Conservation (phyloP, 2,113 vertebrate species). For the Piliocolobus tephrosceles region DNA sequence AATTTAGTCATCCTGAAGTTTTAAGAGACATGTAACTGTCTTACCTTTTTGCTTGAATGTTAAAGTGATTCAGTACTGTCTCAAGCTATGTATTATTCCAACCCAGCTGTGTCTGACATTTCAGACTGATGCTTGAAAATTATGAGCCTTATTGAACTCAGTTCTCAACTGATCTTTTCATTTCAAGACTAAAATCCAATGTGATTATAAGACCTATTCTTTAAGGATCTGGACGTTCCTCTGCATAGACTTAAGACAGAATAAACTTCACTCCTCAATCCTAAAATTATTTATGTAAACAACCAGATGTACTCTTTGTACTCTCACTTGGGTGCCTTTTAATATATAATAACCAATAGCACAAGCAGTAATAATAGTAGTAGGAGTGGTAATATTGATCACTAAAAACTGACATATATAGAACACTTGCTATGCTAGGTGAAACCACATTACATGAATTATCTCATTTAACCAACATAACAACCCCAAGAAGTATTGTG, state of each 20-base stretch:
- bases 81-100: constrained; percentile 50
- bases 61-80: constrained; percentile 49
- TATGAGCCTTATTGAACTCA: background rate
- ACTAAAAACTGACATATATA: background rate
- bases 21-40: constrained; percentile 45
- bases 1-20: constrained; percentile 52
- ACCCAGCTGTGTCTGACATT: constrained; percentile 27
- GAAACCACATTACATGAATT: background rate
- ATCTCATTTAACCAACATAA: background rate
- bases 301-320: background rate
- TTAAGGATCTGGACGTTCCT: background rate
- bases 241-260: background rate
- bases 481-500: background rate
- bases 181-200: constrained; percentile 28
- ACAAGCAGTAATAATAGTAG: background rate
- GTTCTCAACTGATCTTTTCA: constrained; percentile 15
- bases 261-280: background rate
- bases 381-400: background rate
- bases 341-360: background rate
- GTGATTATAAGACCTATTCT: background rate
- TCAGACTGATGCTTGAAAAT: constrained; percentile 31
- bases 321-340: background rate
- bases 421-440: background rate
- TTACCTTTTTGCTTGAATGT: constrained; percentile 16
- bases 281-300: constrained; percentile 1